A percentile compares a stretch with the other conserved stretches of the same genome.
phyloP scores from a whole-genome alignment of 2,113 vertebrate genomes.

The Saimiri boliviensis region DNA sequence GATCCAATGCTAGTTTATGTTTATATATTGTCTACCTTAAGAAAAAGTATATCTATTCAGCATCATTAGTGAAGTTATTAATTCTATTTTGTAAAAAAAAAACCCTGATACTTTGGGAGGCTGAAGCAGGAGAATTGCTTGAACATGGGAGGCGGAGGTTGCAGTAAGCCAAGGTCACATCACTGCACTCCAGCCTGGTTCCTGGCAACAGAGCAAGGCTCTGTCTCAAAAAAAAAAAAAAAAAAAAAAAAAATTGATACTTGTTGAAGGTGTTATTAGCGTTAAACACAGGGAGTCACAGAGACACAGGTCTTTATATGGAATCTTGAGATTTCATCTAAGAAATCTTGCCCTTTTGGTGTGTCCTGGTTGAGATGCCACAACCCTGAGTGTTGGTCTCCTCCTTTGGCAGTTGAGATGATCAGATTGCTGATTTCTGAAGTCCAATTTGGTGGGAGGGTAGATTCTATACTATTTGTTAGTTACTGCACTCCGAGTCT shows the following conservation, averaged over 20 bases:
- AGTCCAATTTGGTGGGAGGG: background rate
- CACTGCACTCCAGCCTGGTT: too few relatives aligned
- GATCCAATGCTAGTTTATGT: background rate
- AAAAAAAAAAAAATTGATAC: background rate
- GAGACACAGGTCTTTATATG: background rate
- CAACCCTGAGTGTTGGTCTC: background rate
- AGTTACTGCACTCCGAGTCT: background rate
- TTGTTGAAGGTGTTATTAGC: background rate
- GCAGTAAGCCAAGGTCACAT: too few relatives aligned
- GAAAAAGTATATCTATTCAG: background rate
- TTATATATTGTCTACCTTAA: background rate
- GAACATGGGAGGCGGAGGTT: too few relatives aligned
- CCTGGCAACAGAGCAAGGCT: too few relatives aligned
- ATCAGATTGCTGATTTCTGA: background rate
- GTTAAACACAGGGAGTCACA: background rate
- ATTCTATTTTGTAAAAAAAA: background rate
- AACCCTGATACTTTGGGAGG: too few relatives aligned
- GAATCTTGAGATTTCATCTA: background rate
- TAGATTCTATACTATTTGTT: too few relatives aligned
- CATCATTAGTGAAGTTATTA: background rate
- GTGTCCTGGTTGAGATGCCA: background rate
- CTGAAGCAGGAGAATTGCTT: too few relatives aligned
- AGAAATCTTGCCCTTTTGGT: rapidly evolving
- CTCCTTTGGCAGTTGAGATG: background rate
- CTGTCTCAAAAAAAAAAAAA: too few relatives aligned